These are phyloP conservation scores for Cylas formicarius DNA, from an alignment of 1,140 invertebrate species.

Conservation along the genomic window DNA sequence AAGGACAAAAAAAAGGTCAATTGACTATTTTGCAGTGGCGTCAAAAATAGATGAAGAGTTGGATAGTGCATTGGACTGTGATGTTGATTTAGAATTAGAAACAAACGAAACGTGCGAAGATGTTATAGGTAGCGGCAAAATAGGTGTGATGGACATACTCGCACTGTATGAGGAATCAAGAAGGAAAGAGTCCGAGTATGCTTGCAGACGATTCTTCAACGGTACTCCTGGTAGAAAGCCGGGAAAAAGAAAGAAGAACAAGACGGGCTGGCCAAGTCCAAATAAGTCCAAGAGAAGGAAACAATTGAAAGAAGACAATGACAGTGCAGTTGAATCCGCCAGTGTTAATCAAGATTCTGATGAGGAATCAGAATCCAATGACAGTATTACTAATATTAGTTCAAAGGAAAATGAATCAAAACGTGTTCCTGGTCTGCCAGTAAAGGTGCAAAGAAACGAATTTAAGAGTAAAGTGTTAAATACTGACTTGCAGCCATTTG, in stretches of 20 bases:
- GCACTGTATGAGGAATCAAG: constrained; percentile 28
- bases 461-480: constrained; percentile 27
- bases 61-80: constrained; percentile 16
- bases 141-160: constrained; percentile 28
- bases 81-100: constrained; percentile 20
- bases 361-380: constrained; percentile 22
- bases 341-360: constrained; percentile 18
- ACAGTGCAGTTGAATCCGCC: constrained; percentile 19
- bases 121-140: constrained; percentile 13
- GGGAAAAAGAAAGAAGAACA: constrained; percentile 43
- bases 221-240: constrained; percentile 28
- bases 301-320: constrained; percentile 20
- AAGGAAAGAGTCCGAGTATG: constrained; percentile 16
- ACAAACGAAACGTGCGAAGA: too few species aligned
- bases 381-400: constrained; percentile 24
- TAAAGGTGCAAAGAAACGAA: constrained; percentile 21
- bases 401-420: constrained; percentile 21
- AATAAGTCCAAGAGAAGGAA: constrained; percentile 42
- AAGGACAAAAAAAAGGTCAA: constrained; percentile 19
- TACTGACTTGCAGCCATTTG: constrained; percentile 33
- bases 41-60: constrained; percentile 27
- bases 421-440: constrained; percentile 9
- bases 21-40: constrained; percentile 22
- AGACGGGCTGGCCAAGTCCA: constrained; percentile 59
- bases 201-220: constrained; percentile 23